phyloP scores from a whole-genome alignment of 2,888 invertebrate species.

The Pegoplata infirma region DNA sequence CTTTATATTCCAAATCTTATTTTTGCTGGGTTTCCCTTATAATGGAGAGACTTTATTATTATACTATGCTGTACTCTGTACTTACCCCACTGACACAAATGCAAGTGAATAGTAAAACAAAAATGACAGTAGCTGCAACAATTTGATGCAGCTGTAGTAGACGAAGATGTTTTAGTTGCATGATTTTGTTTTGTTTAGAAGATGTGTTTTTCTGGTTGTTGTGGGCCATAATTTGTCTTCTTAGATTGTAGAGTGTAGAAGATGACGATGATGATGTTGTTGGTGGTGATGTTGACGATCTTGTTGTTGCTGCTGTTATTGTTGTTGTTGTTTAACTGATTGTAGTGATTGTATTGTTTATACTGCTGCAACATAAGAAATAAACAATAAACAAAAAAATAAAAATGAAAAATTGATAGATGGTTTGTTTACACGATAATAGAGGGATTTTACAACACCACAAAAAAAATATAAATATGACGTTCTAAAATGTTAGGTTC shows the following conservation, averaged over 20 bases:
- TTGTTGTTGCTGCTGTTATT: slow-evolving; percentile 43
- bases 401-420: slow-evolving; percentile 57
- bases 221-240: slow-evolving; percentile 57
- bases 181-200: slow-evolving; percentile 47
- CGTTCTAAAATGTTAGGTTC: slow-evolving; percentile 33
- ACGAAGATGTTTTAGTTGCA: slow-evolving; percentile 64
- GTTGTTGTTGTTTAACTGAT: slow-evolving; percentile 50
- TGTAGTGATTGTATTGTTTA: slow-evolving; percentile 52
- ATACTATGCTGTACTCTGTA: slow-evolving; percentile 57
- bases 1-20: slow-evolving; percentile 34
- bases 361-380: slow-evolving; percentile 49
- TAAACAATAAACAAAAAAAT: no score
- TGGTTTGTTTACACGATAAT: slow-evolving; percentile 59
- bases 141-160: slow-evolving; percentile 61
- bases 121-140: slow-evolving; percentile 68
- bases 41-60: not conserved
- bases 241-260: slow-evolving; percentile 48
- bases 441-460: slow-evolving; percentile 12
- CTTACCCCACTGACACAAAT: slow-evolving; percentile 78
- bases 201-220: slow-evolving; percentile 45
- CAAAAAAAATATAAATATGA: slow-evolving; percentile 7
- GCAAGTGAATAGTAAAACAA: slow-evolving; percentile 74
- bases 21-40: not conserved
- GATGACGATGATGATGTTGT: slow-evolving; percentile 36
- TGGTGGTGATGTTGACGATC: slow-evolving; percentile 38